A percentile compares a stretch with the other conserved stretches of the same genome.
These are phyloP conservation scores for Tiliacea aurago DNA, from an alignment of 2,888 invertebrate species.

Conservation along the genomic window DNA sequence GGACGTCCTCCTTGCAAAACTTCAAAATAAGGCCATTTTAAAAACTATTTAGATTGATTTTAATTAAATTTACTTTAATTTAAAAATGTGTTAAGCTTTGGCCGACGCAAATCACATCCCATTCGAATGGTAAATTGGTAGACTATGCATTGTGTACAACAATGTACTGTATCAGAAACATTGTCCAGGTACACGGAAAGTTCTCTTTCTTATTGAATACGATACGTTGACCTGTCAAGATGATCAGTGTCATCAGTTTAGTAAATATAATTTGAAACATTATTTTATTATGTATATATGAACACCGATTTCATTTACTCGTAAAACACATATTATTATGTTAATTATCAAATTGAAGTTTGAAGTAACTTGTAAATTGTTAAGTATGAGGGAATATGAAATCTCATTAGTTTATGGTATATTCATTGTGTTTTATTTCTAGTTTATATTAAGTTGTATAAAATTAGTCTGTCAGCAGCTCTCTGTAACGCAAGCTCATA, in stretches of 20 bases:
- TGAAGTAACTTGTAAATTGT: slow-evolving; percentile 86
- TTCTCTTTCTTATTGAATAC: slow-evolving; percentile 36
- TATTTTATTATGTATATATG: slow-evolving; percentile 70
- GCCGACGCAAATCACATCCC: slow-evolving; percentile 35
- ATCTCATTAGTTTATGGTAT: slow-evolving; percentile 83
- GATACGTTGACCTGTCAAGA: slow-evolving; percentile 52
- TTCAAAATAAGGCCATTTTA: slow-evolving; percentile 20
- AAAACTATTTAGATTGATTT: slow-evolving; percentile 30
- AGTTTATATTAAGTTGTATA: slow-evolving; percentile 87
- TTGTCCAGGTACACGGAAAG: slow-evolving; percentile 34
- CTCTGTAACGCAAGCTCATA: slow-evolving; percentile 82
- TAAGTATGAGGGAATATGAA: slow-evolving; percentile 82
- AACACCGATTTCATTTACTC: slow-evolving; percentile 63
- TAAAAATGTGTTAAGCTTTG: slow-evolving; percentile 23
- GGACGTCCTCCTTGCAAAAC: background rate
- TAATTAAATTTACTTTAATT: slow-evolving; percentile 42
- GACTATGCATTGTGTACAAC: slow-evolving; percentile 22
- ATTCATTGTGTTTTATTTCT: slow-evolving; percentile 76
- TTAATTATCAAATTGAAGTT: slow-evolving; percentile 67
- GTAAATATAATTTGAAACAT: slow-evolving; percentile 61
- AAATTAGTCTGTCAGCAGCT: slow-evolving; percentile 85
- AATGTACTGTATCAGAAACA: slow-evolving; percentile 44
- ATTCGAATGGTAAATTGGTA: slow-evolving; percentile 26
- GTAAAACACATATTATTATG: slow-evolving; percentile 49
- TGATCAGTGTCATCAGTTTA: slow-evolving; percentile 53